phyloP scores from a whole-genome alignment of 30 jellyfish, hydroid and myxozoan genomes.

The Cassiopea xamachana region DNA sequence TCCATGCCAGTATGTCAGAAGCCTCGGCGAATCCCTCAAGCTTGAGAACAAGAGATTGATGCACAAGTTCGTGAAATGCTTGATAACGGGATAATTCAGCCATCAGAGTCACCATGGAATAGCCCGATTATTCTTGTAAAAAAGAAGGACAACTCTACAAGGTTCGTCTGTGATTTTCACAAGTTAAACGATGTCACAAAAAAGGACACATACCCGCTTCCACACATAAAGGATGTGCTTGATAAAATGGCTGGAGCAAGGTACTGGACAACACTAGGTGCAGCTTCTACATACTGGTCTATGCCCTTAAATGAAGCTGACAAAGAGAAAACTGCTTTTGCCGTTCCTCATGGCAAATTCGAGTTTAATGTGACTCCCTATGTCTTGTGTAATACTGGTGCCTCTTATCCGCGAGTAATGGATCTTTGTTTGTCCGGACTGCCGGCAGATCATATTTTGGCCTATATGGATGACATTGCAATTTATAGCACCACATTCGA shows the following conservation, averaged over 20 bases:
- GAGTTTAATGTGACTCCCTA: conserved; percentile 48
- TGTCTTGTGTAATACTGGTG: conserved; percentile 52
- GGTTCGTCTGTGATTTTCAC: conserved; percentile 69
- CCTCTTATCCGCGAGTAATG: conserved; percentile 38
- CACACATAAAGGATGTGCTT: conserved; percentile 60
- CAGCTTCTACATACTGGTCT: conserved; percentile 31
- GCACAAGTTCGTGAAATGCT: conserved; percentile 53
- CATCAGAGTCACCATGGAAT: conserved; percentile 66
- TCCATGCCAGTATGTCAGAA: conserved; percentile 20
- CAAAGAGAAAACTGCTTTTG: conserved; percentile 48
- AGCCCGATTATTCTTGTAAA: conserved; percentile 54
- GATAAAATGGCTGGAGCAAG: conserved; percentile 45
- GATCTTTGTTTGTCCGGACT: conserved; percentile 27
- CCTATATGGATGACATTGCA: conserved; percentile 14
- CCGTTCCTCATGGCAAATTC: conserved; percentile 40
- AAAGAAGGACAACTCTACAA: conserved; percentile 53
- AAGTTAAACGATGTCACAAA: conserved; percentile 58
- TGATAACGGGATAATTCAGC: conserved; percentile 40
- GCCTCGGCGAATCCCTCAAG: conserved; percentile 42
- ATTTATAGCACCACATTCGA: neutral
- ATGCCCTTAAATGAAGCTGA: neutral
- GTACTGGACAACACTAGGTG: conserved; percentile 26
- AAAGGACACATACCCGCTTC: conserved; percentile 56
- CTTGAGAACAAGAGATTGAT: conserved; percentile 37
- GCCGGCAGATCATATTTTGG: conserved; percentile 25